Base-by-base conservation (phyloP, 1,140 invertebrate species). In the Muscidifurax raptorellus region DNA sequence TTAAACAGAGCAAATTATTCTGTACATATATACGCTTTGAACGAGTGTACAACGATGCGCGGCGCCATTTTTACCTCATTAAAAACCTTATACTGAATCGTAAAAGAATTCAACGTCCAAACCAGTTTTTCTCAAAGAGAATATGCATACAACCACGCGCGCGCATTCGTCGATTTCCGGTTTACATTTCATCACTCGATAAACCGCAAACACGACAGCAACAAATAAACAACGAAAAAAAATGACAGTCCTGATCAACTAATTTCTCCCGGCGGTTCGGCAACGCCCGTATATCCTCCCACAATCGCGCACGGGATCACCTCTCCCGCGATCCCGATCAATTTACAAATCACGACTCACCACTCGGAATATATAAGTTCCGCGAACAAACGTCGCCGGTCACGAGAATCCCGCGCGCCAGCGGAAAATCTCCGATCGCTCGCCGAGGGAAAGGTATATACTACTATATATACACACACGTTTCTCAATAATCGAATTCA, bases 401-500 rank as follows among this genome's bases (percentile, higher is more conserved):
- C 25, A 27, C 67, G 67, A 69, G 52, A 59, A 59, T 59, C 52
- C 52, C 52, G 22, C 47, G 47, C 9, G 44, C 44, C 13, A 52
- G 5, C 52, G 52, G 52, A 59, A 59, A 71, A 71, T 30, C 67
- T 18, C 30, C 72, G 13, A 9, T n/a, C 28, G 18, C 0, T 12
- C 2, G 10, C 1, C 72, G 72, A 32, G 76, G 52, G 76, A 78
- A 78, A 78, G 76, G 76, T 27, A 30, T 12, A 27, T 10, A 10
- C 13, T 5, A 5, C 4, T 40, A 40, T 40, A 40, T 40, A 40
- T 40, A 40, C 10, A 40, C 40, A 40, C 40, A 28, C 67, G 27
- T 69, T 69, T 69, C 67, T 7, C 67, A 69, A 76, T 76, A 40
- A 76, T 44, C 74, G 40, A 76, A 76, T 76, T 76, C 74, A 25